Base-by-base conservation (phyloP, 2,797 vertebrate species). In the Novumbra hubbsi region DNA sequence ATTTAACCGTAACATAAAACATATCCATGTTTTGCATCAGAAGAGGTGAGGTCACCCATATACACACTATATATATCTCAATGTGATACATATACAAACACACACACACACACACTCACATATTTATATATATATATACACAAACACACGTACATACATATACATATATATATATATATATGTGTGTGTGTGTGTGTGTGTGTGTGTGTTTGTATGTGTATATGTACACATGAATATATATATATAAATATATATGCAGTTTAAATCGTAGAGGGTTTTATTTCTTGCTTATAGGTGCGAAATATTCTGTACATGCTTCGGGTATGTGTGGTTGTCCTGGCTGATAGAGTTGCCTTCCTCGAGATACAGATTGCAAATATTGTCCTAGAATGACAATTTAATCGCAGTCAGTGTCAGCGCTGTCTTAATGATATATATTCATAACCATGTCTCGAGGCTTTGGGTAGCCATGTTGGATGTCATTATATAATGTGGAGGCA, bases 391-490 rank as follows among this genome's bases (percentile, higher is more conserved):
- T 79, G 77, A 75, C 68, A 75, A 75, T 81, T 71, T 76, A 68
- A 77, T 81, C 70, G 70, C 68, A 74, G 73, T 27, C 74, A 52
- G 77, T 74, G 72, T 78, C 72, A 77, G 60, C 52, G 21, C 28
- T 55, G 69, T 76, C 71, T 81, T 73, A 71, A 45, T 50, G 81
- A 91, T 87, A 86, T 80, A 89, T 81, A 88, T 90, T 88, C 90
- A 90, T 85, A 88, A 87, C 80, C 87, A 83, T 63, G 68, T 78
- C 82, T 80, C 64, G 24, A 73, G 73, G 79, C 72, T 84, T 78
- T 77, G 66, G 85, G 90, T 81, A 77, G 92, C 91, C 91, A 94
- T 92, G 79, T 92, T 93, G 91, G 85, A 87, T 90, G 80, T 82
- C 75, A 84, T 72, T 82, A 85, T 86, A 80, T 86, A 86, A 85